Evolutionary conservation across 2,797 vertebrate species (phyloP), one percentile per base, ranked within the genome.

Genomic region (Thunnus albacares): DNA sequence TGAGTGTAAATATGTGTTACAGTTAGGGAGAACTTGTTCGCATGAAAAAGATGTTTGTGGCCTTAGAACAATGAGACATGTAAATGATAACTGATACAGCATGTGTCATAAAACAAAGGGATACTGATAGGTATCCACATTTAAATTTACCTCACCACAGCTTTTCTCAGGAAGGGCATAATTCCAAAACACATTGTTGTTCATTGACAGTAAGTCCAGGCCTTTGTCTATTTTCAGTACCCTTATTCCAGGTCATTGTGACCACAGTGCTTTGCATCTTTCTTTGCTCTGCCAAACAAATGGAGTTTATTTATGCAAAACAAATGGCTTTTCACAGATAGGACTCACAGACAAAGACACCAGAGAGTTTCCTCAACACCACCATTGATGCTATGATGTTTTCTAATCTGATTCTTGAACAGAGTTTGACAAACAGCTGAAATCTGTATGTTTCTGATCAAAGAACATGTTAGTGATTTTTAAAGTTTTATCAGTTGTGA

Each of bases 221-320:
- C 77, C 79, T 70, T 77, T 86, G 84, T 93, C 90, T 87, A 85
- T 87, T 88, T 86, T 72, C 79, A 22, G 47, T 35, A 28, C 6
- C 38, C 49, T 77, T 55, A 18, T 65, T 82, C 18, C 26, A 49
- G 6, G 55, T 75, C 51, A 35, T 3, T n/a, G 24, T 73, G 71
- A 75, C 71, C 73, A 52, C 68, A 47, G 71, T 67, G 85, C 71
- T 96, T 96, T 96, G 94, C 95, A 96, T 96, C 82, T 88, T 87
- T 86, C 84, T 78, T 65, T 47, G 68, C 87, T 80, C 70, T 82
- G 41, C 70, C 87, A 95, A 93, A 94, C 90, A 95, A 94, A 94
- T 94, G 55, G 63, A 88, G 81, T 79, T 89, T 82, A 80, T 84
- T 52, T 83, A 96, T 95, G 94, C 92, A 95, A 95, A 96, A 65